Evolutionary conservation across 2,888 invertebrate genomes (phyloP).

Genomic region (Fragum sueziense): DNA sequence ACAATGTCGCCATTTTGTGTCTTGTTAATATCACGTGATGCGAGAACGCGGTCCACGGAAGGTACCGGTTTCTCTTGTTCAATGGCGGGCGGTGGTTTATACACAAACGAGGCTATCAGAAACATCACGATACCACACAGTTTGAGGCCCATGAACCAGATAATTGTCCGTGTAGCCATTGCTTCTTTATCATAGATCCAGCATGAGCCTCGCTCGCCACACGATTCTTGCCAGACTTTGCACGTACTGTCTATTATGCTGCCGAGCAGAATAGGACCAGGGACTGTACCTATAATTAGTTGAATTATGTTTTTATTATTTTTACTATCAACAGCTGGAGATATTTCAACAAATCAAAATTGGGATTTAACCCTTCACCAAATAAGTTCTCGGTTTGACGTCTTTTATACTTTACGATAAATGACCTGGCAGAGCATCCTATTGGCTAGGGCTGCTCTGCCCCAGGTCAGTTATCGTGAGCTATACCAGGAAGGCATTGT

Average conservation of each 20-base stretch:
- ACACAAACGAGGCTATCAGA: constrained; percentile 87
- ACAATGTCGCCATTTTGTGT: neutral
- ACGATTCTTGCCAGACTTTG: constrained; percentile 87
- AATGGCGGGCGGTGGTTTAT: constrained; percentile 54
- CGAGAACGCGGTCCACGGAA: neutral
- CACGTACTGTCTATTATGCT: constrained; percentile 88
- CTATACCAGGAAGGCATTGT: too few relatives aligned
- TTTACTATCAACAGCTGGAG: too few relatives aligned
- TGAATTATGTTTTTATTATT: too few relatives aligned
- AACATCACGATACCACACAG: constrained; percentile 79
- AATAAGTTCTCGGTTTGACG: too few relatives aligned
- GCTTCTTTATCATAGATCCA: constrained; percentile 87
- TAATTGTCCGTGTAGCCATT: constrained; percentile 82
- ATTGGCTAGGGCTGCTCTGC: too few relatives aligned
- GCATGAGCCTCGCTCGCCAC: constrained; percentile 86
- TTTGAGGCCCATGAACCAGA: constrained; percentile 64
- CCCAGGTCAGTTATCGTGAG: too few relatives aligned
- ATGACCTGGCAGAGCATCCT: too few relatives aligned
- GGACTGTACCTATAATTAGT: constrained; percentile 81
- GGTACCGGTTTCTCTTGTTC: neutral
- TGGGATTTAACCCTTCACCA: too few relatives aligned
- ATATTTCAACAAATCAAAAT: too few relatives aligned
- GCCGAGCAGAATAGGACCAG: constrained; percentile 89
- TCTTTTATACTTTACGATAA: too few relatives aligned
- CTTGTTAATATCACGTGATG: neutral